phyloP scores from a whole-genome alignment of 2,888 invertebrate genomes.

The Caenorhabditis macrosperma region DNA sequence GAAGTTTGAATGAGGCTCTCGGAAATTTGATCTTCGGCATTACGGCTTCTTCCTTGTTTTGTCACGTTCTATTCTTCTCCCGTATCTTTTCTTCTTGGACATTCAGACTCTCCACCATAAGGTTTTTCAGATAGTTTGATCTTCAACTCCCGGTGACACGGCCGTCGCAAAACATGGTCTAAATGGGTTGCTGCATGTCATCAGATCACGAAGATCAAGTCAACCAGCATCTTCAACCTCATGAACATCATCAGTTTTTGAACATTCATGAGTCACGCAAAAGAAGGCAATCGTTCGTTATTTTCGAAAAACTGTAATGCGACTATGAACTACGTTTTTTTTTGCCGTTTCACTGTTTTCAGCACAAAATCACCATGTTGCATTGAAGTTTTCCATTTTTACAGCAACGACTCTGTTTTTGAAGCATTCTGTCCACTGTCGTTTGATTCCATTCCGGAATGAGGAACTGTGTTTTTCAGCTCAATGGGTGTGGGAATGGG shows the following conservation, averaged over 20 bases:
- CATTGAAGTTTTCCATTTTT: slow-evolving; percentile 11
- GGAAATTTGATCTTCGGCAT: not conserved
- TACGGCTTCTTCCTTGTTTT: too few relatives aligned
- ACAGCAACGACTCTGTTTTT: too few relatives aligned
- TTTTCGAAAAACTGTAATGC: slow-evolving; percentile 45
- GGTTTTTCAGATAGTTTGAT: not conserved
- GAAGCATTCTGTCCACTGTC: not conserved
- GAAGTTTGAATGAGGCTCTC: not conserved
- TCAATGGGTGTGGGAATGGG: slow-evolving; percentile 79
- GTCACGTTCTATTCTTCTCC: too few relatives aligned
- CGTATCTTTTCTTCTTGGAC: not conserved
- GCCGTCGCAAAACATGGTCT: slow-evolving; percentile 23
- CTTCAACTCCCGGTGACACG: not conserved
- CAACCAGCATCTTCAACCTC: slow-evolving; percentile 49
- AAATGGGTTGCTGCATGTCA: slow-evolving; percentile 69
- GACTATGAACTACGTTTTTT: not conserved
- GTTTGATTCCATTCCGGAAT: not conserved
- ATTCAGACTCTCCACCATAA: not conserved
- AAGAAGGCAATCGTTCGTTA: slow-evolving; percentile 71
- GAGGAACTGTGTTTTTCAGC: slow-evolving; percentile 42
- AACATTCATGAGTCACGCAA: slow-evolving; percentile 64
- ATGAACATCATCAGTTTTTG: slow-evolving; percentile 49
- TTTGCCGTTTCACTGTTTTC: not conserved
- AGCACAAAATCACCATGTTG: not conserved
- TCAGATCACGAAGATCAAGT: slow-evolving; percentile 59